Evolutionary conservation across 2,888 invertebrate genomes (phyloP), one percentile per base, ranked within the genome.

Genomic region (Phyllotreta striolata): DNA sequence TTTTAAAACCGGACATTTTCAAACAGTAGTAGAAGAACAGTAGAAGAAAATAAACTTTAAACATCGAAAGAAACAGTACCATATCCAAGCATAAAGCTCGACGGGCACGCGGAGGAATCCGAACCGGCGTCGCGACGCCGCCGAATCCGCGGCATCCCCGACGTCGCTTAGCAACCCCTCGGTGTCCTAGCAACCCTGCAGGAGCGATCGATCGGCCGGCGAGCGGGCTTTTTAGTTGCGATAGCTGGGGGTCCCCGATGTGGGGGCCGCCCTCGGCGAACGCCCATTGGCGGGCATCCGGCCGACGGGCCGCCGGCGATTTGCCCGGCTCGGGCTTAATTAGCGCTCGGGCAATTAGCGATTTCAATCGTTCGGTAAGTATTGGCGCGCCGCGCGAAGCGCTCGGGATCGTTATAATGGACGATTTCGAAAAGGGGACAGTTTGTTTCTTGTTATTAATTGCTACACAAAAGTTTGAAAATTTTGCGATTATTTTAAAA

Each of bases 111-210:
- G n/a, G n/a, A n/a, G n/a, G n/a, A n/a, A n/a, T n/a, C n/a, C n/a
- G 24, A 1, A 24, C 2, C 24, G 4, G 24, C 24, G 24, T 4
- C 24, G 24, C 24, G 24, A 24, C 24, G 24, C 24, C 24, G 24
- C 2, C 24, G 47, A 47, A 47, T 8, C 47, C 24, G n/a, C n/a
- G 47, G 47, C 13, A 34, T 47, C 8, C 24, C 24, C 13, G 34
- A n/a, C 14, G 47, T 49, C 49, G 35, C 49, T 37, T 49, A 49
- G 49, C 49, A 49, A 49, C 49, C 35, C 37, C n/a, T 1, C 35
- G 14, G 49, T 49, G 6, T 49, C 49, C 49, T 49, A 12, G 49
- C 49, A 49, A 49, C 49, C 49, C 49, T 35, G 24, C 34, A 47
- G 49, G 10, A 49, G 49, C 10, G 37, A 49, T 49, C 49, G 49